Base-by-base conservation (phyloP, 2,113 vertebrate genomes). In the Pterocles burchelli region DNA sequence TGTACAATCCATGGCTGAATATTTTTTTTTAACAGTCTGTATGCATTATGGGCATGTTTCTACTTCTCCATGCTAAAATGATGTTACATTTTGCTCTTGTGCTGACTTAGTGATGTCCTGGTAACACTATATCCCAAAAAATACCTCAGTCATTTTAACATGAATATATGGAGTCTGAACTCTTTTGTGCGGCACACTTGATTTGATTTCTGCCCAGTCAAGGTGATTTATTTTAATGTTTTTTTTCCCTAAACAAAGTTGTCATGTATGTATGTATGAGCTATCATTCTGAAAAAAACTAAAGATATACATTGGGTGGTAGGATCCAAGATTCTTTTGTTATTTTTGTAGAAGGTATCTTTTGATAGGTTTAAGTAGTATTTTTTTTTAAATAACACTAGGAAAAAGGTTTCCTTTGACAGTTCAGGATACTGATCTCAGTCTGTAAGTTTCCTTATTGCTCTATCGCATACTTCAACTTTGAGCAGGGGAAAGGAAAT, bases 181-280 rank as follows among this genome's bases (percentile, higher is more conserved):
- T 79, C 43, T 71, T 65, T 61, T 62, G 19, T 91, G 85, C 43
- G 72, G 20, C 6, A 8, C 16, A 16, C 29, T 74, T 81, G 34
- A 45, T 85, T 79, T 82, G 15, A 61, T 81, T 84, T 95, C 52
- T 89, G 34, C 22, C 31, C 25, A 43, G 0, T 68, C 41, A 36
- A 51, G 20, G 5, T 61, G 20, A 48, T 71, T 34, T 80, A 46
- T 49, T 85, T 72, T 70, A 20, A 19, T 54, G 2, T 15, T 4
- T 10, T 34, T 20, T 49, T 62, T 65, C 20, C 16, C 25, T 57
- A 36, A 88, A 68, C 29, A 45, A 72, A 67, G 7, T 46, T 0
- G 0, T 86, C 24, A 33, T 11, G 0, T 41, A 28, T 25, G 31
- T 21, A 33, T 11, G 0, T 41, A 28, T 25, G 31, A 92, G 14